A percentile compares a stretch with the other conserved stretches of the same genome.
Conservation (phyloP, 2,888 invertebrate genomes). For the Acleris laterana region DNA sequence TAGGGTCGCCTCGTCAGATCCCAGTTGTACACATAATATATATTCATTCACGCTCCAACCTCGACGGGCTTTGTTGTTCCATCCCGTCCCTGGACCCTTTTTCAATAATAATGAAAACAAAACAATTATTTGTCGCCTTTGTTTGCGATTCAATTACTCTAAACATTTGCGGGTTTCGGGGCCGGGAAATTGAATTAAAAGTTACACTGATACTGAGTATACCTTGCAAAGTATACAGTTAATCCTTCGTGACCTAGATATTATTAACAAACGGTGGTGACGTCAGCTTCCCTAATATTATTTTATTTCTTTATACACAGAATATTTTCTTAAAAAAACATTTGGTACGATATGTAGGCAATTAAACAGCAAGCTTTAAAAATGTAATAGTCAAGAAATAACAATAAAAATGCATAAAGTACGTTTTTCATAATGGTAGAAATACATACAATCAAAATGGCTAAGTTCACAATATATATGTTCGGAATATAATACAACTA, state of each 20-base stretch:
- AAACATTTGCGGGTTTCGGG: slow-evolving; percentile 34
- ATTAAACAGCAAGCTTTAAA: too few species aligned
- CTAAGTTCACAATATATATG: too few species aligned
- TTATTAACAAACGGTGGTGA: too few species aligned
- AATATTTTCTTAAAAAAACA: too few species aligned
- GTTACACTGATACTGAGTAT: slow-evolving; percentile 20
- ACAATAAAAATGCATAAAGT: too few species aligned
- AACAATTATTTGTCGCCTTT: slow-evolving; percentile 33
- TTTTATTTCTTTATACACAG: too few species aligned
- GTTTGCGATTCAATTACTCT: slow-evolving; percentile 35
- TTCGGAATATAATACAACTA: too few species aligned
- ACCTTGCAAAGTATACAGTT: not conserved
- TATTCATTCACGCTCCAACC: not conserved
- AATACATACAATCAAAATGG: too few species aligned
- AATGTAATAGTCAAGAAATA: too few species aligned
- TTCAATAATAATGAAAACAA: slow-evolving; percentile 35
- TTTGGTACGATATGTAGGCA: too few species aligned
- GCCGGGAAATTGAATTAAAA: slow-evolving; percentile 38
- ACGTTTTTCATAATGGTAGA: too few species aligned
- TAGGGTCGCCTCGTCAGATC: not conserved
- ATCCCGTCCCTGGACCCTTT: slow-evolving; percentile 24
- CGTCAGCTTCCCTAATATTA: too few species aligned
- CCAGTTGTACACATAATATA: not conserved
- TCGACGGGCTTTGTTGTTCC: not conserved
- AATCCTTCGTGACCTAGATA: not conserved